phyloP scores from a whole-genome alignment of 2,113 vertebrate species.

The Kryptolebias marmoratus region DNA sequence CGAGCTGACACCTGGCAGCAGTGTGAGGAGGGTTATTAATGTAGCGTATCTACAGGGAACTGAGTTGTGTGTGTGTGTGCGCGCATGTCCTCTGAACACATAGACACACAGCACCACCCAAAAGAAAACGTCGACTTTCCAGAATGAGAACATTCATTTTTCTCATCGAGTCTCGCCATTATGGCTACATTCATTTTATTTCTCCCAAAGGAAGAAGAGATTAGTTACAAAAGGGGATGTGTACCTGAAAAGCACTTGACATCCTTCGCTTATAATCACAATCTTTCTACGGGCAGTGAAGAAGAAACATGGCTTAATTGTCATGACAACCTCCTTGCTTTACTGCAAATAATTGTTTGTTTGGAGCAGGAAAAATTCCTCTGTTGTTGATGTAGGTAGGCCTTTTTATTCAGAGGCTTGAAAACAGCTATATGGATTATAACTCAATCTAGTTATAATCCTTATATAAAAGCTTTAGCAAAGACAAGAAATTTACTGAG shows the following conservation, averaged over 20 bases:
- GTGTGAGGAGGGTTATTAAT: slow-evolving; percentile 75
- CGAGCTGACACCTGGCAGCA: slow-evolving; percentile 79
- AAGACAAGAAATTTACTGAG: slow-evolving; percentile 1
- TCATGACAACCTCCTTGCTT: slow-evolving; percentile 61
- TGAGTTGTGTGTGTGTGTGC: slow-evolving; percentile 67
- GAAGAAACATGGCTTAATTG: slow-evolving; percentile 56
- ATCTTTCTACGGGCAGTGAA: slow-evolving; percentile 52
- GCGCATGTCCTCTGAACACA: slow-evolving; percentile 50
- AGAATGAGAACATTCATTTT: slow-evolving; percentile 75
- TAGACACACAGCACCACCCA: slow-evolving; percentile 10
- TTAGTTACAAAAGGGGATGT: slow-evolving; percentile 54
- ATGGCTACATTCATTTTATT: slow-evolving; percentile 78
- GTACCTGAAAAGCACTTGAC: slow-evolving; percentile 68
- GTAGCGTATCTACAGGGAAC: slow-evolving; percentile 78
- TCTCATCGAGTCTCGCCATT: slow-evolving; percentile 70
- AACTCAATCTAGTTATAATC: slow-evolving; percentile 31
- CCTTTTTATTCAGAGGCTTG: slow-evolving; percentile 26
- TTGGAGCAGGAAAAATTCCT: slow-evolving; percentile 31
- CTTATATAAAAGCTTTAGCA: neutral
- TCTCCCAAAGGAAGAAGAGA: slow-evolving; percentile 64
- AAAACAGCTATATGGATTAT: slow-evolving; percentile 13
- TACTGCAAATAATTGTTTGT: slow-evolving; percentile 60
- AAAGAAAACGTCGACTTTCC: slow-evolving; percentile 67
- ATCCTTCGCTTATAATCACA: slow-evolving; percentile 48
- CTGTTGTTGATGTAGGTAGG: slow-evolving; percentile 13